Evolutionary conservation across 1,140 invertebrate genomes (phyloP), one percentile per base, ranked within the genome.

Genomic region (Orchesella cincta): DNA sequence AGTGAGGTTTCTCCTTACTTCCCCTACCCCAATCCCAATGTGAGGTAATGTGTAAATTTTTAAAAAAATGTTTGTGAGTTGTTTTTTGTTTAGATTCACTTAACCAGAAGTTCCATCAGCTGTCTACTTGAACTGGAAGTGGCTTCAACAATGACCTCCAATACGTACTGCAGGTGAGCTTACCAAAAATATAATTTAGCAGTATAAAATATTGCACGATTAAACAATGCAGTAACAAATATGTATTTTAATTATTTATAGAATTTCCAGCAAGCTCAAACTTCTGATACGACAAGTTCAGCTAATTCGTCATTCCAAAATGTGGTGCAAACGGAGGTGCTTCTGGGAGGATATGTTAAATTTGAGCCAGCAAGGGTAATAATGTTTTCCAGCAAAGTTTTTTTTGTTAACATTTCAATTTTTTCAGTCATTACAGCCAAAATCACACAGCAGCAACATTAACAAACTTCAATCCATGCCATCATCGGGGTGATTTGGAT

Each of bases 241-340:
- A 46, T 46, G 39, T 46, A 12, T 8, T 46, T 46, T 46, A 20
- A 20, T 46, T 8, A 12, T 12, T 46, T 46, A 46, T 20, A 57
- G 54, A 57, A 26, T 57, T 57, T n/a, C 26, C 54, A 57, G 54
- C 54, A 16, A 57, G 54, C 54, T 57, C 54, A 57, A 57, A 23
- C 12, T 57, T n/a, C 54, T 57, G 54, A 57, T 12, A 18, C 54
- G 26, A 57, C 54, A 57, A 57, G 26, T 57, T 18, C 54, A 57
- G 54, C 54, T 57, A 57, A 57, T 57, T 57, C 54, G 12, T 57
- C 54, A 57, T 57, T 57, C 54, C 54, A 57, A 57, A 57, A 16
- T 57, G 8, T 8, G 12, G 54, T 12, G 12, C 12, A 12, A 72
- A 46, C 26, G 8, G 36, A 31, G 12, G 33, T 8, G 18, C 12